Conservation (phyloP, 1,140 invertebrate genomes). For the Temnothorax longispinosus region DNA sequence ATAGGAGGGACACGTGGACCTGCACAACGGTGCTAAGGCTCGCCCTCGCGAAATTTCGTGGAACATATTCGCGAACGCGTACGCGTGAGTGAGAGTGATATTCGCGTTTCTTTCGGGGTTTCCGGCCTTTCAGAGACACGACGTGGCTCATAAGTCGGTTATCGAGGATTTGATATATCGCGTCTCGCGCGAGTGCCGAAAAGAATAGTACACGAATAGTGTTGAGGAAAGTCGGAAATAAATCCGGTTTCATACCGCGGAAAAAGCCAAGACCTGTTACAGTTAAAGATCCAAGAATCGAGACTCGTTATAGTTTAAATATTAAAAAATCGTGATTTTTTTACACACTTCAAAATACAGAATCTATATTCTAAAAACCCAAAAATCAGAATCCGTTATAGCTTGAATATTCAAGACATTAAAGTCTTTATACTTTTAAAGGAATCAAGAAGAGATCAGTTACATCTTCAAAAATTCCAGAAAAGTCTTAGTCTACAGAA, state of each 20-base stretch:
- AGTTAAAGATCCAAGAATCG: background rate
- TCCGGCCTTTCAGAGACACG: background rate
- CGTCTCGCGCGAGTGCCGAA: slow-evolving; percentile 32
- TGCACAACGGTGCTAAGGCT: background rate
- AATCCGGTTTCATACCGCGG: slow-evolving; percentile 3
- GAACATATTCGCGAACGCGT: background rate
- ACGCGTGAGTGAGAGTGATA: slow-evolving; percentile 43
- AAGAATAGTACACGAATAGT: background rate
- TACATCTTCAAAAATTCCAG: background rate
- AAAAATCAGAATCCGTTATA: background rate
- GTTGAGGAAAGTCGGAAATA: slow-evolving; percentile 4
- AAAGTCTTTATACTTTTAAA: background rate
- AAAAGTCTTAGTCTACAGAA: background rate
- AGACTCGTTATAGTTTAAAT: no score
- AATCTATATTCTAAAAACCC: no score
- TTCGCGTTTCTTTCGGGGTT: background rate
- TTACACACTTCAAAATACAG: background rate
- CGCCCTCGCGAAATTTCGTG: background rate
- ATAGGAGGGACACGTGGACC: background rate
- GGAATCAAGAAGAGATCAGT: background rate
- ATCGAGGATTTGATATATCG: background rate
- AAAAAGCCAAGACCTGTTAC: background rate
- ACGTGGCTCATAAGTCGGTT: background rate
- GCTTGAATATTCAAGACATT: background rate
- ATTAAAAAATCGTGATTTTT: background rate